Percentiles rank a stretch among this genome's conserved stretches.
Conservation (phyloP, 2,797 vertebrate species). For the Spatula clypeata region DNA sequence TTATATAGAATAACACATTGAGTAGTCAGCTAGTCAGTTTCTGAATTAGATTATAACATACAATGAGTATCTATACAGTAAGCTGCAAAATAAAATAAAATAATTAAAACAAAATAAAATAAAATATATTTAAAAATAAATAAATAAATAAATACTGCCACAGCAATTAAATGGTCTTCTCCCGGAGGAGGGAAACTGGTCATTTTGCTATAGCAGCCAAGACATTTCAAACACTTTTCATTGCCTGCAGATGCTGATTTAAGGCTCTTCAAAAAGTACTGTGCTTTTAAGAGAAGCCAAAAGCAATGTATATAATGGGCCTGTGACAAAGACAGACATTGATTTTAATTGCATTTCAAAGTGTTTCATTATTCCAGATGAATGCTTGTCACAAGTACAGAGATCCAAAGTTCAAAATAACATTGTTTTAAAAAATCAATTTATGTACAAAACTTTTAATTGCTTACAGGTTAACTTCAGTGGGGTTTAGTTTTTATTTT, state of each 20-base stretch:
- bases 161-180: background rate
- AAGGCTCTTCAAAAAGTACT: background rate
- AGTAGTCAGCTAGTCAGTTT: background rate
- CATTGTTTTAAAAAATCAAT: constrained; percentile 37
- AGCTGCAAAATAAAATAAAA: background rate
- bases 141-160: background rate
- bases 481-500: background rate
- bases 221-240: background rate
- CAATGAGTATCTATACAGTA: background rate
- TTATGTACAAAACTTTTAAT: constrained; percentile 16
- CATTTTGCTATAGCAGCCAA: background rate
- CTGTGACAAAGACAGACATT: constrained; percentile 1
- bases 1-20: background rate
- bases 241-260: background rate
- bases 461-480: background rate
- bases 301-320: background rate
- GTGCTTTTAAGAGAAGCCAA: background rate
- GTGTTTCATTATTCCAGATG: constrained; percentile 43
- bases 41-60: background rate
- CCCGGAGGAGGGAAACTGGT: background rate
- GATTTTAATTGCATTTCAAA: constrained; percentile 63
- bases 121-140: background rate
- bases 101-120: background rate
- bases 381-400: constrained; percentile 24
- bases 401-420: constrained; percentile 21